Conservation (phyloP, 2,888 invertebrate species). For the Drosophila tanythrix region DNA sequence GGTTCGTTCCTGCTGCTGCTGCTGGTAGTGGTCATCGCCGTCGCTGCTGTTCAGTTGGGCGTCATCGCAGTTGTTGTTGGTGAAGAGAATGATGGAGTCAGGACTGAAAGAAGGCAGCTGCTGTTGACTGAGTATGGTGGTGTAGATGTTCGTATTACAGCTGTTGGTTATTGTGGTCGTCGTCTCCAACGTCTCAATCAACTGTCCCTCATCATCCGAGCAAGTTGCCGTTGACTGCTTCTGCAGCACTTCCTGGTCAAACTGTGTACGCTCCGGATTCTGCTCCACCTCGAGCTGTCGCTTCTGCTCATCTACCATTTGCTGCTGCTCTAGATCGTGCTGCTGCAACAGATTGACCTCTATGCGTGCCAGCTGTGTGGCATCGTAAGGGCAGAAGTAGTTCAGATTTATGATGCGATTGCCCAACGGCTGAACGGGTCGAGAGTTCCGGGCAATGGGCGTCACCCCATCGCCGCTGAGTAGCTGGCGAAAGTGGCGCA, state of each 20-base stretch:
- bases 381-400: slow-evolving; percentile 78
- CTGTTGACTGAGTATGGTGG: slow-evolving; percentile 53
- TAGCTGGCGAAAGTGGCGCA: slow-evolving; percentile 82
- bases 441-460: slow-evolving; percentile 82
- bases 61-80: slow-evolving; percentile 16
- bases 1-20: slow-evolving; percentile 19
- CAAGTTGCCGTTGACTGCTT: not conserved
- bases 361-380: slow-evolving; percentile 52
- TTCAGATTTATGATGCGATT: slow-evolving; percentile 77
- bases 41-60: slow-evolving; percentile 14
- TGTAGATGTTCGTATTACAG: slow-evolving; percentile 55
- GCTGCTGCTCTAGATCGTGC: slow-evolving; percentile 26
- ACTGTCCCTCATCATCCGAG: slow-evolving; percentile 66
- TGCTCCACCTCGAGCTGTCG: slow-evolving; percentile 12
- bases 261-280: slow-evolving; percentile 11
- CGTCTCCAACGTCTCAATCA: slow-evolving; percentile 69
- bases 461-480: slow-evolving; percentile 74
- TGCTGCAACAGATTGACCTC: slow-evolving; percentile 50
- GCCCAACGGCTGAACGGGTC: slow-evolving; percentile 82
- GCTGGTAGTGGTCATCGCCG: slow-evolving; percentile 24
- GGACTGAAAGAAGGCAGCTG: slow-evolving; percentile 23
- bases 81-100: slow-evolving; percentile 51
- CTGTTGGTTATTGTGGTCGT: slow-evolving; percentile 67
- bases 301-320: slow-evolving; percentile 19
- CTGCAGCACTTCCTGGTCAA: slow-evolving; percentile 6